Base-by-base conservation (phyloP, 30 jellyfish, hydroid and myxozoan genomes). In the Aurelia aurita region DNA sequence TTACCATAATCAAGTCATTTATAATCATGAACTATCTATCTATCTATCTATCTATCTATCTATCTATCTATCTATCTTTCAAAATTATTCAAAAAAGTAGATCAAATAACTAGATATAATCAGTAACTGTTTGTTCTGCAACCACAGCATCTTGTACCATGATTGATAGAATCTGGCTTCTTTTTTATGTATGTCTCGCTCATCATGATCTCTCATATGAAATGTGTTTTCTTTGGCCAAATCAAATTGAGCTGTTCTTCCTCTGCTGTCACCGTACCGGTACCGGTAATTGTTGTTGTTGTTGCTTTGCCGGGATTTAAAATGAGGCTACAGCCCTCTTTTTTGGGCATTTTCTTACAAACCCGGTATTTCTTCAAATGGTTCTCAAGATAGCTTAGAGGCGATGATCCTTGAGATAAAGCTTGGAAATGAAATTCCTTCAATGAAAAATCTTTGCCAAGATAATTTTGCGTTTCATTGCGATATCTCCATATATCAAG, bases 391-490 rank as follows among this genome's bases (percentile, higher is more conserved):
- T 77, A 89, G 45, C 97, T 89, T 2, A 89, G 72, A 2, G 97
- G 97, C 63, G 97, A 89, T 13, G 97, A 80, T 3, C 96, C 97
- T 72, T 89, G 97, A 13, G 97, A 85, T 23, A 95, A 87, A 19
- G 97, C 89, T 53, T 95, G 99, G 46, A 84, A 90, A 69, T 95
- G 99, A 74, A 95, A 95, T 34, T 95, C 99, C 80, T 95, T 89
- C 53, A 95, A 60, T 15, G 96, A 78, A 58, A 64, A 95, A 0
- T 58, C 51, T 15, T 76, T 79, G 22, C 97, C 97, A 2, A 95
- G 87, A 18, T 82, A 73, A 18, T 58, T 28, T 62, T 89, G 86
- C 27, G 97, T 88, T 20, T 87, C 79, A 64, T 95, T 95, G 20
- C 99, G 80, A 49, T 90, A 79, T 32, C 67, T 22, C 96, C 95